A percentile compares a stretch with the other conserved stretches of the same genome.
phyloP scores from a whole-genome alignment of 2,113 vertebrate species.

The Rhea americana region DNA sequence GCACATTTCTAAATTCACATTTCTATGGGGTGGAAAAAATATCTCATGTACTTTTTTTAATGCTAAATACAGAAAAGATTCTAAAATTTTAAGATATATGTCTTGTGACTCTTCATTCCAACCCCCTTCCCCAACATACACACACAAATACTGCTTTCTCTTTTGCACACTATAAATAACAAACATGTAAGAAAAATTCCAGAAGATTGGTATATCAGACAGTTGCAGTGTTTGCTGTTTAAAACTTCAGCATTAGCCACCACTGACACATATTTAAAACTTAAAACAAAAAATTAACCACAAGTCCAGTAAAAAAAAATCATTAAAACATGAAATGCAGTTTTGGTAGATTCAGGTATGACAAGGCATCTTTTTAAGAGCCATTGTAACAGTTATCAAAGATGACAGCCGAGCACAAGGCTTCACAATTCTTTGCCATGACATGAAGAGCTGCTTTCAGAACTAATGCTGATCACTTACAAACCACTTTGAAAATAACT shows the following conservation, averaged over 20 bases:
- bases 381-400: neutral
- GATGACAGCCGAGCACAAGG: too few relatives aligned
- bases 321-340: neutral
- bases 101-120: neutral
- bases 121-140: fast-evolving
- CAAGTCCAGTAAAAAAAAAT: neutral
- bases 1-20: neutral
- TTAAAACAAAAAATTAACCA: neutral
- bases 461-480: neutral
- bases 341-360: neutral
- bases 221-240: neutral
- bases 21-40: neutral
- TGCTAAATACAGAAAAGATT: neutral
- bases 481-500: neutral
- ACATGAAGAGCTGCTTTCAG: neutral
- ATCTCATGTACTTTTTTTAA: neutral
- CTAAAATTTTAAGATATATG: neutral
- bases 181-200: neutral
- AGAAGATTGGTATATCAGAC: neutral
- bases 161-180: neutral
- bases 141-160: neutral
- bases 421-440: neutral
- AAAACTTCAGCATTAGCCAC: neutral
- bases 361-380: neutral
- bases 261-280: neutral